Evolutionary conservation across 1,140 invertebrate genomes (phyloP), one percentile per base, ranked within the genome.

Genomic region (Hydropsyche tenuis): DNA sequence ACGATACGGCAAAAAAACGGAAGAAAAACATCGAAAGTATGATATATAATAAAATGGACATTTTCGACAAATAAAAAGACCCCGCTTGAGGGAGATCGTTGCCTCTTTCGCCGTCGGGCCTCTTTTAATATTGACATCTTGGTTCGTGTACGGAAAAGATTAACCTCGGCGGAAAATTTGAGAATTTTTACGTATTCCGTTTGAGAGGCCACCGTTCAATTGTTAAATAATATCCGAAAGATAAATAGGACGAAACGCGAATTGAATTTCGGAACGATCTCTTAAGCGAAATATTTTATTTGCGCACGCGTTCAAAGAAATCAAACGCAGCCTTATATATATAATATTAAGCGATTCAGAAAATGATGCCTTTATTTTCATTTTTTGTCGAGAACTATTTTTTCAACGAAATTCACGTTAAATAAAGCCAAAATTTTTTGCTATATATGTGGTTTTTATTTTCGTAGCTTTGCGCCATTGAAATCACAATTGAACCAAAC

Each of bases 211-310:
- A 16, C 9, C 18, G 20, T 53, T 53, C 16, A 1, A 53, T 18
- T 18, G 48, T 53, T 53, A 53, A 37, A 53, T 60, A 60, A 60
- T 60, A 60, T 60, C 56, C 56, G 11, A 12, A 60, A 60, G 25
- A 27, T 25, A 60, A 60, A 60, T 25, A 60, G 9, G 56, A 25
- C 2, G 51, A 56, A 25, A 37, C 30, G 3, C 30, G 30, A 37
- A 37, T 37, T 37, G 30, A 37, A 37, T 37, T 37, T 37, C 30
- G 30, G 30, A 9, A 37, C 9, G 9, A 3, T 3, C 30, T 37
- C 9, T 3, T 37, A n/a, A n/a, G n/a, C n/a, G n/a, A n/a, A n/a
- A 37, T 37, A 37, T 37, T 37, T 37, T 60, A 53, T 60, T 14
- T 60, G 22, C 23, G 18, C 25, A 25, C 2, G 22, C 56, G n/a